Percentiles rank a stretch among this genome's conserved stretches.
Conservation (phyloP, 2,797 vertebrate species). For the Arrhamphus sclerolepis region DNA sequence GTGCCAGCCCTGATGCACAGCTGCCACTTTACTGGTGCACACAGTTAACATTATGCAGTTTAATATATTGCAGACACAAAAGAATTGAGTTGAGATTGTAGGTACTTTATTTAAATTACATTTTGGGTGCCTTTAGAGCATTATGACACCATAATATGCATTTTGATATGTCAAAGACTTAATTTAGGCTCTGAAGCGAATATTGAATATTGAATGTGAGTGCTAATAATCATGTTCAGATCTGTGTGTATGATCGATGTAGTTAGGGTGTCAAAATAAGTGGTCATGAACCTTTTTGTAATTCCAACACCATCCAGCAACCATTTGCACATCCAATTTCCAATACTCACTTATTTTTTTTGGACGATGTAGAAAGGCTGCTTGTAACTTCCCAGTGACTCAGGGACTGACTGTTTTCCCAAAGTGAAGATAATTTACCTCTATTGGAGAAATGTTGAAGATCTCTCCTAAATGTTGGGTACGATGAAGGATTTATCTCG, state of each 20-base stretch:
- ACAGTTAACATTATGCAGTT: neutral
- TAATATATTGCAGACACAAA: constrained; percentile 3
- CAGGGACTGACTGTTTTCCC: constrained; percentile 26
- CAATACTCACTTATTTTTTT: constrained; percentile 39
- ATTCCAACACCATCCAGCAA: constrained; percentile 26
- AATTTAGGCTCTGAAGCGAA: neutral
- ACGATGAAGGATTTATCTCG: constrained; percentile 8
- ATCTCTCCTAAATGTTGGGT: neutral
- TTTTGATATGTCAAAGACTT: neutral
- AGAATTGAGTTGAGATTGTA: too few species aligned
- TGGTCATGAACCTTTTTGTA: constrained; percentile 30
- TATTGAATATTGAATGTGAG: neutral
- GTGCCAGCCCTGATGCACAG: neutral
- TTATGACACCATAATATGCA: neutral
- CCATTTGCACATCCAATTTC: constrained; percentile 45
- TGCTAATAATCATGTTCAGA: neutral
- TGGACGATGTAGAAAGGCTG: constrained; percentile 18
- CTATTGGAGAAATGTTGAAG: constrained; percentile 3
- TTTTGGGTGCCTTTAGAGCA: too few species aligned
- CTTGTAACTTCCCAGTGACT: constrained; percentile 23
- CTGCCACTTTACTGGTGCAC: neutral
- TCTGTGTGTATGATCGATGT: constrained; percentile 21
- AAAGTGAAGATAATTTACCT: constrained; percentile 28
- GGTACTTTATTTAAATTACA: neutral
- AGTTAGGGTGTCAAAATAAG: constrained; percentile 30